Conservation (phyloP, 1,140 invertebrate genomes). For the Magallana gigas region DNA sequence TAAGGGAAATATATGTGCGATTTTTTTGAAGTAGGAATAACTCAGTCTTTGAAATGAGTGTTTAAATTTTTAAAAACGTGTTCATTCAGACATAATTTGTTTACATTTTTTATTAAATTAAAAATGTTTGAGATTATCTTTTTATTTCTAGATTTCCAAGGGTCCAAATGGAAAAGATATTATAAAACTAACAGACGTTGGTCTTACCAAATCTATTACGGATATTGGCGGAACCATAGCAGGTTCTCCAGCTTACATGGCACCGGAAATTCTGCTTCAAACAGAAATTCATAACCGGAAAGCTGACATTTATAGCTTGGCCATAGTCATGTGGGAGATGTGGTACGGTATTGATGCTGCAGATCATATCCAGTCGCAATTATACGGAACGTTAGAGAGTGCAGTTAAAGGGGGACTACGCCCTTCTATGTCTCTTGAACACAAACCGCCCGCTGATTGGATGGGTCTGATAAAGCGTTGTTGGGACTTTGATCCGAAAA, state of each 20-base stretch:
- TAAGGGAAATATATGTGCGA: too few relatives aligned
- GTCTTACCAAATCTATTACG: conserved; percentile 54
- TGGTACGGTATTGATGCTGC: conserved; percentile 70
- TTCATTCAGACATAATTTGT: too few relatives aligned
- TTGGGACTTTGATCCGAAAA: conserved; percentile 55
- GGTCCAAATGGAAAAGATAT: conserved; percentile 23
- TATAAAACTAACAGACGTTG: conserved; percentile 63
- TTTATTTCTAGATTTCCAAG: not conserved
- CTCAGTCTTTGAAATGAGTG: too few relatives aligned
- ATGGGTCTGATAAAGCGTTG: conserved; percentile 55
- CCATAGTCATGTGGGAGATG: conserved; percentile 68
- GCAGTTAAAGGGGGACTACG: conserved; percentile 55
- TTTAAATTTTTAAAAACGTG: too few relatives aligned
- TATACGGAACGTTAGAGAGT: conserved; percentile 58
- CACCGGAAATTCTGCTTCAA: conserved; percentile 59
- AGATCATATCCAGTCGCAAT: conserved; percentile 58
- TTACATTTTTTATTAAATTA: too few relatives aligned
- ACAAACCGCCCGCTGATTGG: conserved; percentile 62
- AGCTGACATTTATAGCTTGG: conserved; percentile 67
- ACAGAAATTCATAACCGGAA: conserved; percentile 61
- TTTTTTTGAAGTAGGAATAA: too few relatives aligned
- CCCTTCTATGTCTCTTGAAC: conserved; percentile 55
- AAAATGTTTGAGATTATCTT: too few relatives aligned
- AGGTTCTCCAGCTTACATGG: conserved; percentile 57
- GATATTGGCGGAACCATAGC: conserved; percentile 57